Conservation (phyloP, 2,888 invertebrate genomes). For the Brenthis ino region DNA sequence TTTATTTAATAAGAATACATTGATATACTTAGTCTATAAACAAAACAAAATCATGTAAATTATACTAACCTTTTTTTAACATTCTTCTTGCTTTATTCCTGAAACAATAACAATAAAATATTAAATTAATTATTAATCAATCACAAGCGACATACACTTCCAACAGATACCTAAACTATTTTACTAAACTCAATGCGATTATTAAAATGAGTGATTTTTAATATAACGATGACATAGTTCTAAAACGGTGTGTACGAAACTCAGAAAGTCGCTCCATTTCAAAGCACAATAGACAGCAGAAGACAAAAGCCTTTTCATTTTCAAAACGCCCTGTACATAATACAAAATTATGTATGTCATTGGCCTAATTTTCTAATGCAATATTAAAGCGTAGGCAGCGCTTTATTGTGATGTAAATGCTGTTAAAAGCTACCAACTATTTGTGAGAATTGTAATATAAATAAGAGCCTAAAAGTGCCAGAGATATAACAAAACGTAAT, state of each 20-base stretch:
- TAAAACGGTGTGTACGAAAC: conserved; percentile 7
- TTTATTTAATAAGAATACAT: too few species aligned
- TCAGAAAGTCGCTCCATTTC: conserved; percentile 34
- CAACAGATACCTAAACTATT: too few species aligned
- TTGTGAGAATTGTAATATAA: background rate
- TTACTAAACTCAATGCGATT: too few species aligned
- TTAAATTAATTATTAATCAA: conserved; percentile 10
- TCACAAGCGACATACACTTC: too few species aligned
- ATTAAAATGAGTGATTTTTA: conserved; percentile 1
- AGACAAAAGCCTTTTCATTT: conserved; percentile 41
- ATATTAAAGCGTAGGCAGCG: conserved; percentile 36
- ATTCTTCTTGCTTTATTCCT: conserved; percentile 68
- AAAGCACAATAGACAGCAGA: conserved; percentile 37
- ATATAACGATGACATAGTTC: conserved; percentile 11
- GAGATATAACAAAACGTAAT: too few species aligned
- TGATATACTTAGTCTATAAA: too few species aligned
- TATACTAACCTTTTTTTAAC: conserved; percentile 68
- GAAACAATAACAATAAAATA: conserved; percentile 54
- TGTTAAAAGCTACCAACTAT: conserved; percentile 13
- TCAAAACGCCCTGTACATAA: conserved; percentile 25
- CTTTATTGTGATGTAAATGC: conserved; percentile 38
- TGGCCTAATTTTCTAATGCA: conserved; percentile 38
- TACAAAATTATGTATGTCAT: conserved; percentile 43
- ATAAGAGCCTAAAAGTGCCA: too few species aligned
- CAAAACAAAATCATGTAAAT: background rate